Percentiles rank a stretch among this genome's conserved stretches.
Conservation (phyloP, 2,888 invertebrate species). For the Microchrysa polita region DNA sequence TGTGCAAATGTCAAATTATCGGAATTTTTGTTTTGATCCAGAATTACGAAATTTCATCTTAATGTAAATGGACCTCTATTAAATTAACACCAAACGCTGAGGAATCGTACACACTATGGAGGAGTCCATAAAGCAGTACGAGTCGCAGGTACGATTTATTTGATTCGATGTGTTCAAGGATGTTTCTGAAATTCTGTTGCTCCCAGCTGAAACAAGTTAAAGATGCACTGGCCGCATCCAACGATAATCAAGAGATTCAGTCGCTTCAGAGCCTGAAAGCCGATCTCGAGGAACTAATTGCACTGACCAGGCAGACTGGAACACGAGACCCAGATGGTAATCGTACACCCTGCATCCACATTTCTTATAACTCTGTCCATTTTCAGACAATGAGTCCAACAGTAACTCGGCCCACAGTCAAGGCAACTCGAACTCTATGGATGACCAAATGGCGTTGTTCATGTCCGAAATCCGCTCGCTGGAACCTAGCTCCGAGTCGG, state of each 20-base stretch:
- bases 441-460: conserved; percentile 59
- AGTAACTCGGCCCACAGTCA: not conserved
- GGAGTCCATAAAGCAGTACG: conserved; percentile 41
- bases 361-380: not conserved
- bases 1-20: too few species aligned
- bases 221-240: conserved; percentile 67
- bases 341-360: conserved; percentile 40
- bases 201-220: conserved; percentile 73
- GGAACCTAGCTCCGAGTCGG: conserved; percentile 48
- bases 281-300: conserved; percentile 74
- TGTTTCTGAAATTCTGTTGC: not conserved
- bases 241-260: conserved; percentile 66
- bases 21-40: too few species aligned
- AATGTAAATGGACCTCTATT: not conserved
- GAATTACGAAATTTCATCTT: too few species aligned
- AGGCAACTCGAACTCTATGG: conserved; percentile 32
- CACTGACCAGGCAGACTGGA: conserved; percentile 72
- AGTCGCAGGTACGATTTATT: conserved; percentile 31
- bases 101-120: conserved; percentile 18
- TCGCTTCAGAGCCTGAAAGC: conserved; percentile 70
- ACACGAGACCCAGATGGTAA: conserved; percentile 38
- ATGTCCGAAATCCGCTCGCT: conserved; percentile 58
- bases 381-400: not conserved
- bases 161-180: too few species aligned
- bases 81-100: not conserved